These are phyloP conservation scores for Salminus brasiliensis DNA, from an alignment of 2,113 vertebrate genomes.

Conservation along the genomic window DNA sequence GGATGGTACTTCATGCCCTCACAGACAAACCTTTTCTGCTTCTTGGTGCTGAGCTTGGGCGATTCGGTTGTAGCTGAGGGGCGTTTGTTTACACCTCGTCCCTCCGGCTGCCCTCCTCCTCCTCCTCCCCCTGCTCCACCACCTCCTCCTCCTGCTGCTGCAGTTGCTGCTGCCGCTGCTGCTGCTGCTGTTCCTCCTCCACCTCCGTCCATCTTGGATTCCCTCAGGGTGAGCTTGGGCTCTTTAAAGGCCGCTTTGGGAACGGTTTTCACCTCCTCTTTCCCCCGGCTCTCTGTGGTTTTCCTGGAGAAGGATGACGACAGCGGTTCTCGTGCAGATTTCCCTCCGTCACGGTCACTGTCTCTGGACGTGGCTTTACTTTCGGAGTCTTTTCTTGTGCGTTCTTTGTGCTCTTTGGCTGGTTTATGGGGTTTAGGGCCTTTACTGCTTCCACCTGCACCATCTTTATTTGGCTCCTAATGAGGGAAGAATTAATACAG, in stretches of 20 bases:
- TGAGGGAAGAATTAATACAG: not conserved
- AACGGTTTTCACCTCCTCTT: slow-evolving; percentile 87
- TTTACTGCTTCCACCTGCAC: slow-evolving; percentile 80
- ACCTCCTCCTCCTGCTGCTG: slow-evolving; percentile 46
- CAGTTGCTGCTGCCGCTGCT: slow-evolving; percentile 72
- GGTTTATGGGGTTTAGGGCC: slow-evolving; percentile 89
- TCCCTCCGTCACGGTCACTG: slow-evolving; percentile 82
- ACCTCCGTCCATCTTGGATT: slow-evolving; percentile 91
- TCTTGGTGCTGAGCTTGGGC: slow-evolving; percentile 91
- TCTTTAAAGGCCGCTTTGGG: slow-evolving; percentile 96
- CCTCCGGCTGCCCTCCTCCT: slow-evolving; percentile 66
- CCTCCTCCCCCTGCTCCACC: slow-evolving; percentile 69
- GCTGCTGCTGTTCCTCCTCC: slow-evolving; percentile 80
- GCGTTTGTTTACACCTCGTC: slow-evolving; percentile 87
- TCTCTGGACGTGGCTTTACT: slow-evolving; percentile 85
- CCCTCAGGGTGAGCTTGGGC: slow-evolving; percentile 93
- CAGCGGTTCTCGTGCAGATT: slow-evolving; percentile 68
- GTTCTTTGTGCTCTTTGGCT: slow-evolving; percentile 92
- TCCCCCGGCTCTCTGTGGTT: slow-evolving; percentile 85
- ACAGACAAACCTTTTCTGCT: slow-evolving; percentile 89
- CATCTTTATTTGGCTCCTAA: slow-evolving; percentile 79
- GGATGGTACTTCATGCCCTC: slow-evolving; percentile 80
- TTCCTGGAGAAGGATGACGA: slow-evolving; percentile 80
- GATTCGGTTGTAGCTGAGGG: slow-evolving; percentile 84
- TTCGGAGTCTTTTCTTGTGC: slow-evolving; percentile 92